Evolutionary conservation across 2,888 invertebrate species (phyloP), one percentile per base, ranked within the genome.

Genomic region (Zaprionus obscuricornis): DNA sequence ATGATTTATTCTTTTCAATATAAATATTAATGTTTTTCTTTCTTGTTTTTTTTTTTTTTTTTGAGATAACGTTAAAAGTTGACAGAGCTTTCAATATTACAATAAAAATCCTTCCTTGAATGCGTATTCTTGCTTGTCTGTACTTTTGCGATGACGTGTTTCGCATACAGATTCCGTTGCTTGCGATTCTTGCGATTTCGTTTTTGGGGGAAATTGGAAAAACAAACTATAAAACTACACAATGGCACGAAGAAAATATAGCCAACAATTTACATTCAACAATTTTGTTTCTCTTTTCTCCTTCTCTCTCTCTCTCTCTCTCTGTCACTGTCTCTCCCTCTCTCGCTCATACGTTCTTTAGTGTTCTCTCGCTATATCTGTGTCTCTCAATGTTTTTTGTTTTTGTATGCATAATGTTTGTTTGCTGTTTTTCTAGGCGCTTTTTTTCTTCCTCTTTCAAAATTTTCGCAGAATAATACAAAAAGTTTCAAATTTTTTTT

Each of bases 131-230:
- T 26, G 27, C 47, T 33, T 50, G 42, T 16, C 36, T 46, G 26
- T 60, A 11, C 39, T 52, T 29, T 34, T 55, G 66, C 55, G 59
- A 76, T 77, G 85, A 84, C 85, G 85, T 76, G 68, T 84, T 76
- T 63, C 40, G 22, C 34, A 46, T 29, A 42, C 46, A n/a, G 18
- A 46, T 39, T 17, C n/a, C n/a, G n/a, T n/a, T 16, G 17, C 14
- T 50, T 5, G 8, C n/a, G n/a, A n/a, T n/a, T n/a, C n/a, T 36
- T 26, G 47, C 8, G 16, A 37, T 68, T 56, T 47, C 40, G 18
- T 37, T n/a, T 22, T 26, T 11, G 17, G 14, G 7, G 20, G 45
- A 52, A 60, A 31, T 43, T 34, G 46, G 26, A 33, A 65, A 47
- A 49, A 18, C 58, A 52, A 56, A 59, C 54, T 37, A 56, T 27